Evolutionary conservation across 2,113 vertebrate genomes (phyloP), one percentile per base, ranked within the genome.

Genomic region (Camelus bactrianus): DNA sequence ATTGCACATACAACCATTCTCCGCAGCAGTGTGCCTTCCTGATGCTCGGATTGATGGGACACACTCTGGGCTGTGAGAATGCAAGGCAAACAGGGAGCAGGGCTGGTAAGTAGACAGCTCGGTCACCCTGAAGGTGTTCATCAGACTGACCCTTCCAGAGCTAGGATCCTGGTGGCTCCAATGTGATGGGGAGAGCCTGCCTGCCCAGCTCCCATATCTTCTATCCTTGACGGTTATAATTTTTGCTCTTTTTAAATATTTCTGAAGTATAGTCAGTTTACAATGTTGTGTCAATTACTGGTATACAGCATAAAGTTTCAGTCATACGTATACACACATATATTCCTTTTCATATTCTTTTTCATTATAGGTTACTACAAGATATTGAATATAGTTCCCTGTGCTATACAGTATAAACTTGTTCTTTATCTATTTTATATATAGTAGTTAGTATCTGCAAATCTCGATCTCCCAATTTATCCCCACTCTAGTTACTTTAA

Each of bases 401-500:
- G 75, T 52, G 75, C n/a, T 77, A 30, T 54, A 32, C 32, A 77
- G 11, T 77, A 52, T 54, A 77, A 42, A 42, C 38, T 42, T 42
- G 38, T 42, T 42, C 38, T 42, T 42, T 42, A 42, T 42, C 38
- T 42, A 42, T 77, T 77, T 54, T n/a, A n/a, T 77, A n/a, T 16
- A 48, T 77, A n/a, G 11, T 54, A 77, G 30, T n/a, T 42, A 42
- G 38, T 42, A 42, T 42, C 38, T 42, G 38, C 38, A 42, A 42
- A 42, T 42, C 38, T 42, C 38, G 38, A 42, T 42, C 5, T 4
- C 38, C 38, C 38, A 42, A 4, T 42, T 42, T 42, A 42, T 42
- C 38, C 38, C 64, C 30, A 70, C 46, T 94, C 26, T 83, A 69
- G 38, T 48, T 56, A 87, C 89, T 96, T 87, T 80, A 95, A 64